phyloP scores from a whole-genome alignment of 1,140 invertebrate species.

The Leptopilina boulardi region DNA sequence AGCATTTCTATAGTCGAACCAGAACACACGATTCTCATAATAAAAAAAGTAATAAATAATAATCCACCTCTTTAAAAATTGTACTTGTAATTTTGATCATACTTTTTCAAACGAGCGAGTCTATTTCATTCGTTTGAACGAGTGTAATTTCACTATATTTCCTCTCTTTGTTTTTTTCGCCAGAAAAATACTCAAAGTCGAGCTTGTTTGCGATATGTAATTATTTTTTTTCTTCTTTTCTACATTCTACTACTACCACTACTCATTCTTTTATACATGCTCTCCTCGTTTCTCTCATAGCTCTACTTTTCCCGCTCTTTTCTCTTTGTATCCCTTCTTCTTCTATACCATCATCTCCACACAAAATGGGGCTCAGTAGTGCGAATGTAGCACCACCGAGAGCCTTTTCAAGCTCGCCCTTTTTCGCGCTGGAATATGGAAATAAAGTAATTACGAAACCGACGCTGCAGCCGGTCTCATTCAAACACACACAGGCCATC shows the following conservation, averaged over 20 bases:
- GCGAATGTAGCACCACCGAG: slow-evolving; percentile 34
- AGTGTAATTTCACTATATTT: not conserved
- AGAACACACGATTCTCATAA: not conserved
- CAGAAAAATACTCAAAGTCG: slow-evolving; percentile 15
- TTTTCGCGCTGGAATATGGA: slow-evolving; percentile 45
- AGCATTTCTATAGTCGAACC: not conserved
- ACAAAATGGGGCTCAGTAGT: slow-evolving; percentile 6
- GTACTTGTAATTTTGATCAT: not conserved
- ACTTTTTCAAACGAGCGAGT: slow-evolving; percentile 7
- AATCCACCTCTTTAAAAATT: not conserved
- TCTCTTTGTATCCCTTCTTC: slow-evolving; percentile 32
- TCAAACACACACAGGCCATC: slow-evolving; percentile 26
- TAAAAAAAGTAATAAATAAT: not conserved
- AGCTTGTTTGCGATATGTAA: slow-evolving; percentile 40
- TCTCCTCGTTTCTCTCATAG: slow-evolving; percentile 20
- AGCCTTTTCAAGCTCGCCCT: slow-evolving; percentile 41
- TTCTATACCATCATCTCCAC: slow-evolving; percentile 36
- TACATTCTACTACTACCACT: too few relatives aligned
- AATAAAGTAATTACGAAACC: slow-evolving; percentile 56
- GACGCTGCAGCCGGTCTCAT: slow-evolving; percentile 37
- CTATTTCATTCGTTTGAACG: slow-evolving; percentile 25
- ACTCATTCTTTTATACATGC: not conserved
- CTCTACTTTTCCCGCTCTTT: slow-evolving; percentile 39
- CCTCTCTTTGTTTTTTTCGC: not conserved
- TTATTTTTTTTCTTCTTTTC: slow-evolving; percentile 31